Conservation (phyloP, 1,140 invertebrate genomes). For the Drosophila albomicans region DNA sequence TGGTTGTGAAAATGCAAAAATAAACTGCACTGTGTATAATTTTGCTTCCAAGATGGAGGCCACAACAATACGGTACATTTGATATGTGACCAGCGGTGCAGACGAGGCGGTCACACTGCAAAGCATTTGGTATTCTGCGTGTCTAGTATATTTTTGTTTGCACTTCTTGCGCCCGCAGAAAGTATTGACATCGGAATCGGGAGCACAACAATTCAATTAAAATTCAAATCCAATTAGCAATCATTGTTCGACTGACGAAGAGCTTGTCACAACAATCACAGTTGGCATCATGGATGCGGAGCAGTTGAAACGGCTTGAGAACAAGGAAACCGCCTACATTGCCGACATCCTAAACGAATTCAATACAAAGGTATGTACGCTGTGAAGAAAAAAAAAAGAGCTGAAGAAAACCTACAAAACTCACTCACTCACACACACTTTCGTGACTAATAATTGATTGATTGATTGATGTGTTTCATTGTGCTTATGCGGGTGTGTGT, state of each 20-base stretch:
- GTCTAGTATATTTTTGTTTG: slow-evolving; percentile 21
- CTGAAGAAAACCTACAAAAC: no score
- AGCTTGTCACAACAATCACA: slow-evolving; percentile 5
- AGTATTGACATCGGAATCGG: slow-evolving; percentile 40
- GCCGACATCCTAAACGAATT: slow-evolving; percentile 68
- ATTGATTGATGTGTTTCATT: no score
- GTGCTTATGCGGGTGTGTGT: background rate
- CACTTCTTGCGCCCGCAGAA: background rate
- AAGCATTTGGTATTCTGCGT: slow-evolving; percentile 20
- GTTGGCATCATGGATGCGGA: slow-evolving; percentile 71
- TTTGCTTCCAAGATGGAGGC: no score
- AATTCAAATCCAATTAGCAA: slow-evolving; percentile 49
- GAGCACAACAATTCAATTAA: slow-evolving; percentile 33
- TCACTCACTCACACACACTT: slow-evolving; percentile 1
- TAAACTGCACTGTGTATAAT: no score
- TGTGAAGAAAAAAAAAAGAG: background rate
- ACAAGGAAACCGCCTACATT: slow-evolving; percentile 63
- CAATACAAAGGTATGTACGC: slow-evolving; percentile 65
- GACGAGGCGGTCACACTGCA: slow-evolving; percentile 18
- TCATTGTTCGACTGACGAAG: background rate
- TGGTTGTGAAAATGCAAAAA: no score
- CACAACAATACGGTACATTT: background rate
- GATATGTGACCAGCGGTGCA: background rate
- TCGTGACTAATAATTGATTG: slow-evolving; percentile 24
- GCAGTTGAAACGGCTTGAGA: slow-evolving; percentile 68